Evolutionary conservation across 2,888 invertebrate genomes (phyloP), one percentile per base, ranked within the genome.

Genomic region (Tenthredo distinguenda): DNA sequence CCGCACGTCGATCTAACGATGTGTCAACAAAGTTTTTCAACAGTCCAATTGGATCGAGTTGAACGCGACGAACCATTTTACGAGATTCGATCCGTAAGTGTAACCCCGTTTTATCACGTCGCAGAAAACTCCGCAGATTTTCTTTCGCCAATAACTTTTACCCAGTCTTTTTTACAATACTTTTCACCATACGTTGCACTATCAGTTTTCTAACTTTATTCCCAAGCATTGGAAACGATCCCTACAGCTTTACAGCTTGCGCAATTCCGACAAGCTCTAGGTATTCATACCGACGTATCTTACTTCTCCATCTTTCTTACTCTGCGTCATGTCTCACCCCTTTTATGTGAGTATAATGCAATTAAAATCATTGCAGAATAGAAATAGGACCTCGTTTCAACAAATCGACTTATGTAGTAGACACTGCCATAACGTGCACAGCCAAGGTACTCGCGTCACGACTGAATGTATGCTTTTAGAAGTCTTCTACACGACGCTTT

Each of bases 21-120:
- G 81, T 62, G 81, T 81, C 81, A 81, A 81, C 62, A 62, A 81
- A 62, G 40, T 62, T 81, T 40, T 62, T 77, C 55, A 77, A 21
- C 47, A 77, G 77, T 77, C 55, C 77, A 77, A 77, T 77, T 77
- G 77, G 55, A 58, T 81, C 62, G 40, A 81, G 34, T 18, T 68
- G 31, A 81, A 81, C n/a, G 62, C 65, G 58, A 81, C 40, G 62
- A 40, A 81, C 62, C 62, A 77, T 77, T 77, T 77, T 31, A 77
- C 77, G 77, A 77, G 81, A 81, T 81, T 62, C 81, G 58, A 62
- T 62, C 62, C 26, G n/a, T 40, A 34, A 40, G 62, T 62, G 47
- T 55, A 58, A 34, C 81, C 81, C 43, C 55, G 12, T 77, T 77
- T 55, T 31, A 77, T 34, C 77, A 31, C 50, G 31, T 40, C 15